phyloP scores from a whole-genome alignment of 2,888 invertebrate species.

The Drosophila meridiana region DNA sequence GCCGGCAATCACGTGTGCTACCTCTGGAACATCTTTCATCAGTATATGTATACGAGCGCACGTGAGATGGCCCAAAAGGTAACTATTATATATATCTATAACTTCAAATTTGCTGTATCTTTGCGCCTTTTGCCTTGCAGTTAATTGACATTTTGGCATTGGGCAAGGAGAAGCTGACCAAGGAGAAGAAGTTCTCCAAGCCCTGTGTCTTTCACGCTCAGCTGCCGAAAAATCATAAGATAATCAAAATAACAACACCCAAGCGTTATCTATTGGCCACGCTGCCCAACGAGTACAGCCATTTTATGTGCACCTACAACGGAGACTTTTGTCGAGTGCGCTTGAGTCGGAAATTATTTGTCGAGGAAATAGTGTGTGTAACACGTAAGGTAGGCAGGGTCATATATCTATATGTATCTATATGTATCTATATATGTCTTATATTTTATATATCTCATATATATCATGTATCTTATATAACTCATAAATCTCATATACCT shows the following conservation, averaged over 20 bases:
- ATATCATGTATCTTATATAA: background rate
- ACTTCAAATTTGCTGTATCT: background rate
- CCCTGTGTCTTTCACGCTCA: slow-evolving; percentile 56
- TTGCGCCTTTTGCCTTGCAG: slow-evolving; percentile 33
- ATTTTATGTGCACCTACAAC: slow-evolving; percentile 57
- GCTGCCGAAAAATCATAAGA: slow-evolving; percentile 60
- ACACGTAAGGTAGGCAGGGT: slow-evolving; percentile 59
- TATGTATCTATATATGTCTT: background rate
- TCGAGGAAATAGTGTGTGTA: slow-evolving; percentile 76
- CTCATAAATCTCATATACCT: too few species aligned
- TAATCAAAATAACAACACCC: slow-evolving; percentile 66
- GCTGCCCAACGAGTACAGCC: slow-evolving; percentile 52
- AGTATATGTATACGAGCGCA: slow-evolving; percentile 54
- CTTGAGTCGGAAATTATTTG: slow-evolving; percentile 56
- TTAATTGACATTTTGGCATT: slow-evolving; percentile 53
- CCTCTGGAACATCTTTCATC: slow-evolving; percentile 52
- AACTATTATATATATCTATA: background rate
- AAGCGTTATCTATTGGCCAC: slow-evolving; percentile 67
- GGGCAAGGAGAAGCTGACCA: background rate
- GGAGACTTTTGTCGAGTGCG: slow-evolving; percentile 76
- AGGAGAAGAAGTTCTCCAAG: slow-evolving; percentile 21
- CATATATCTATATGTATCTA: background rate
- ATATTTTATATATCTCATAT: background rate
- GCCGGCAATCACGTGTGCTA: slow-evolving; percentile 60
- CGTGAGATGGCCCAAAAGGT: slow-evolving; percentile 77